phyloP scores from a whole-genome alignment of 2,113 vertebrate genomes.

The Glareola pratincola region DNA sequence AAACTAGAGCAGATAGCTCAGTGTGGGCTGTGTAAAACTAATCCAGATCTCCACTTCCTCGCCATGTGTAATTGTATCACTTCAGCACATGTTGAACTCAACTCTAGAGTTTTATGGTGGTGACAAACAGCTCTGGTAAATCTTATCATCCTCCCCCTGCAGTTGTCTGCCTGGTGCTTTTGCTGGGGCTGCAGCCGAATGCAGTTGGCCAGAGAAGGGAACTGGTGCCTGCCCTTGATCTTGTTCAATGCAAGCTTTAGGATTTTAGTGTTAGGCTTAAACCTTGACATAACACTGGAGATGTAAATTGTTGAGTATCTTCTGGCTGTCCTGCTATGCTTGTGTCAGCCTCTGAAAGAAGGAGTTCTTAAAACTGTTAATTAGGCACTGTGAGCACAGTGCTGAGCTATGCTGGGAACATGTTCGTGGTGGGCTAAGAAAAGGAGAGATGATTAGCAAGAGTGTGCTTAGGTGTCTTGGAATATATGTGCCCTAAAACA shows the following conservation, averaged over 20 bases:
- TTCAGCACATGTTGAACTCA: not conserved
- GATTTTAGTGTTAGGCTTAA: not conserved
- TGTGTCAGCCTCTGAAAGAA: not conserved
- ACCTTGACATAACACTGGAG: not conserved
- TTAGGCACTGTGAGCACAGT: not conserved
- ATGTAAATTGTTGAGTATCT: not conserved
- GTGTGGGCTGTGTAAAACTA: not conserved
- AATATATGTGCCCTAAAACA: not conserved
- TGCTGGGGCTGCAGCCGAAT: not conserved
- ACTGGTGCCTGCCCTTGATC: not conserved
- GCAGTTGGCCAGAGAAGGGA: not conserved
- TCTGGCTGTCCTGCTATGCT: not conserved
- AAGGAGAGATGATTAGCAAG: not conserved
- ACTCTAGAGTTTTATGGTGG: not conserved
- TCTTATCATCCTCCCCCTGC: not conserved
- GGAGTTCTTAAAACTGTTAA: not conserved
- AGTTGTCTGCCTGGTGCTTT: not conserved
- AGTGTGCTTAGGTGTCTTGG: not conserved
- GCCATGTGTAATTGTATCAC: not conserved
- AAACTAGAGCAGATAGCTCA: not conserved
- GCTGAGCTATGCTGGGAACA: not conserved
- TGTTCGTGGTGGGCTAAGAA: not conserved
- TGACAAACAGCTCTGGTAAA: not conserved
- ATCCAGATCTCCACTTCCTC: not conserved
- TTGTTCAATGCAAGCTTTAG: not conserved